Evolutionary conservation across 2,113 vertebrate genomes (phyloP).

Genomic region (Elanus axillaris): DNA sequence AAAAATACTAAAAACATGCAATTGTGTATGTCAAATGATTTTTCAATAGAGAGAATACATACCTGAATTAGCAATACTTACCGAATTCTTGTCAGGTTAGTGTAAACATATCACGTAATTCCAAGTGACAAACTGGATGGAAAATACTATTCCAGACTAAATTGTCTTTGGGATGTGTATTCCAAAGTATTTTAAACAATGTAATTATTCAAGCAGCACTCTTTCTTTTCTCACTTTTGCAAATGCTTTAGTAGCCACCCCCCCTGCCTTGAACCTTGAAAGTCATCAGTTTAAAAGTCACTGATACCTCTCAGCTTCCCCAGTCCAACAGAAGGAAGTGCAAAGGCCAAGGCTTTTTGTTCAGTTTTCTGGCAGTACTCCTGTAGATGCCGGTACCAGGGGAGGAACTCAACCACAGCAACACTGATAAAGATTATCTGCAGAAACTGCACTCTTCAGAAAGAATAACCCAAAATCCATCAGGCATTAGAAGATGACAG

Average conservation of each 20-base stretch:
- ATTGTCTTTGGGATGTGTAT: background rate
- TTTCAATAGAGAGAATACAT: background rate
- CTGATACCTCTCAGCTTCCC: background rate
- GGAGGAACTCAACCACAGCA: background rate
- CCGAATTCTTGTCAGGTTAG: background rate
- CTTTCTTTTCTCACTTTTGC: background rate
- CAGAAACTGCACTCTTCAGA: background rate
- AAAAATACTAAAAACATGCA: background rate
- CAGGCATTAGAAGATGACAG: background rate
- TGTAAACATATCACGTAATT: background rate
- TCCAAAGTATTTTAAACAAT: background rate
- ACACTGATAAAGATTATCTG: background rate
- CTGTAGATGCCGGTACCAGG: background rate
- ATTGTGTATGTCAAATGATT: background rate
- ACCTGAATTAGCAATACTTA: background rate
- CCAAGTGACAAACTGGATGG: background rate
- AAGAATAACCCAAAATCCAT: background rate
- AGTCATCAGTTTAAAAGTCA: background rate
- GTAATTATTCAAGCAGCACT: background rate
- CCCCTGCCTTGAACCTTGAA: background rate
- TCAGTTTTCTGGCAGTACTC: background rate
- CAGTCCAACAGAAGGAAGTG: background rate
- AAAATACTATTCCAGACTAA: background rate
- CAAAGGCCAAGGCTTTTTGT: background rate
- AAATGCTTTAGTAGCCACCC: background rate